Percentiles rank a stretch among this genome's conserved stretches.
These are phyloP conservation scores for Melanaphis sacchari DNA, from an alignment of 1,140 invertebrate species.

Conservation along the genomic window DNA sequence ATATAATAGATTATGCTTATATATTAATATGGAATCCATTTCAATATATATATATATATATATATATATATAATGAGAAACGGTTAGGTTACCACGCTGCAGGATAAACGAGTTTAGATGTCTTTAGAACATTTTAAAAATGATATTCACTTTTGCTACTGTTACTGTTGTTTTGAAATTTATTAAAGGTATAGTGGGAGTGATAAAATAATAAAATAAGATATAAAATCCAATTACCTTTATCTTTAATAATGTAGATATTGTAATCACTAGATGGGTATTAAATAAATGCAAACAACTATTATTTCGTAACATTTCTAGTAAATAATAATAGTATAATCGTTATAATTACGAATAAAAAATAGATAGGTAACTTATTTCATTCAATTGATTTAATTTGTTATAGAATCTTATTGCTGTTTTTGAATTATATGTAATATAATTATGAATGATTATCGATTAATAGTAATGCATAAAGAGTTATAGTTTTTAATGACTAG, in stretches of 20 bases:
- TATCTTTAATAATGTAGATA: conserved; percentile 13
- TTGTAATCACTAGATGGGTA: background rate
- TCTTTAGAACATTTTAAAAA: background rate
- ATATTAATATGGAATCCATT: background rate
- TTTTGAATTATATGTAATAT: background rate
- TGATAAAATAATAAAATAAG: background rate
- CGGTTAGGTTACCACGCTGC: background rate
- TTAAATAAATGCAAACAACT: background rate
- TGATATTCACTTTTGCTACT: background rate
- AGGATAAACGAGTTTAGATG: background rate
- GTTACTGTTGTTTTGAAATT: background rate
- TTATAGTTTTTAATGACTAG: background rate
- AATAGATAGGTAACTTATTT: background rate
- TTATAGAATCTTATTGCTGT: background rate
- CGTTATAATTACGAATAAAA: background rate
- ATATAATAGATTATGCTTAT: background rate
- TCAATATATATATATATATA: too few relatives aligned
- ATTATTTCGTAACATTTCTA: background rate
- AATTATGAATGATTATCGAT: background rate
- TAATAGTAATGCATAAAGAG: background rate
- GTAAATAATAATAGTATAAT: background rate
- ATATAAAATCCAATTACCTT: conserved; percentile 34
- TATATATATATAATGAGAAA: too few relatives aligned
- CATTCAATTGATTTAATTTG: background rate
- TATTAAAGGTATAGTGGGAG: background rate